Evolutionary conservation across 2,797 vertebrate genomes (phyloP), one percentile per base, ranked within the genome.

Genomic region (Cygnus olor): DNA sequence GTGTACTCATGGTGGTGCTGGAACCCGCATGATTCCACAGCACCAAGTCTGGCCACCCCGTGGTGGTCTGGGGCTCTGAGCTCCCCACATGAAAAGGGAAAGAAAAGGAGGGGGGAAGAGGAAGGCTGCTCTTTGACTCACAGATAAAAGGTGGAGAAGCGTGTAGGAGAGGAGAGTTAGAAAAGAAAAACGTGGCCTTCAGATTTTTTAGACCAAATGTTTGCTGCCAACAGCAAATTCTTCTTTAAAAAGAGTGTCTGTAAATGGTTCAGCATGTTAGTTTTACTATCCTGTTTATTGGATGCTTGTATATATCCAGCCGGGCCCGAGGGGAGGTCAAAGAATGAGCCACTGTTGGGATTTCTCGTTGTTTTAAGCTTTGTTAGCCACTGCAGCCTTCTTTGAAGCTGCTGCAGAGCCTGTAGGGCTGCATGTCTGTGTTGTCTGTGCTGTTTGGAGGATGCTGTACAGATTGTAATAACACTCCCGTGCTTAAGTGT

Each of bases 401-500:
- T 24, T 42, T 14, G 4, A 11, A 2, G 30, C 4, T 30, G 24
- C 69, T 47, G 69, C 72, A 17, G 93, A 56, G 80, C 89, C 87
- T 25, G 19, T 40, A n/a, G 63, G 80, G 92, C 90, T 42, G 81
- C 88, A 30, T 71, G 84, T 88, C 88, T 2, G 18, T 85, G 63
- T 85, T 17, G 72, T 86, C 73, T 2, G 87, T 89, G 91, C 88
- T 8, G 1, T 17, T 18, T 64, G 5, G 57, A 88, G 80, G 47
- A 66, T 36, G 56, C 92, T 57, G 80, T 90, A 73, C 85, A 82
- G 89, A 63, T 12, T 53, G 84, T 88, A 20, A 7, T 11, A 60
- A 49, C 47, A 27, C 91, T 89, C 80, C 85, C 17, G 40, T 64
- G 87, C 88, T 95, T 96, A 19, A 38, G 80, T 92, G 86, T 92